Evolutionary conservation across 2,113 vertebrate genomes (phyloP), one percentile per base, ranked within the genome.

Genomic region (Phylloscopus whistleri): DNA sequence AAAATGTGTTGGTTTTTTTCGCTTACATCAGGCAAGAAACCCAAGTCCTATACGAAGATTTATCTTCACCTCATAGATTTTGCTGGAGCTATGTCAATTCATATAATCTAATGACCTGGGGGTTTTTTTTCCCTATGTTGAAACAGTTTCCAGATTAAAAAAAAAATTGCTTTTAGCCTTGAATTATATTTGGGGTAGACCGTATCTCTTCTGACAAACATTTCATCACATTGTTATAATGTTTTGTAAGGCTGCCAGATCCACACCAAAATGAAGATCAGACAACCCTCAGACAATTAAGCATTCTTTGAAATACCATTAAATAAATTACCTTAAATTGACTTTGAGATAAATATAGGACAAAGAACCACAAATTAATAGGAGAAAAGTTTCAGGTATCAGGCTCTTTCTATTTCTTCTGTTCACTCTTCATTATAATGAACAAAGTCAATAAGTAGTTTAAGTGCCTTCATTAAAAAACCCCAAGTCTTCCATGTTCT

Each of bases 241-340:
- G 33, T 89, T 95, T 93, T 84, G 69, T 73, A 91, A 83, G n/a
- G 37, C 62, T 93, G 94, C 87, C 94, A 96, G 73, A 81, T 75
- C 44, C 33, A 89, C 60, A 84, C 10, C 2, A 8, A 96, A 56
- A 82, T 79, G 81, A 84, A 89, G 80, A 93, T 73, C 89, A 96
- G 74, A 90, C 53, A 91, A 51, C 31, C 10, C 48, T 59, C 72
- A 84, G 35, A 94, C 56, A 96, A 95, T 91, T 87, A 84, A 62
- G 75, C 27, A 59, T 87, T 94, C 75, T 94, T 89, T 94, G 62
- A 87, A 94, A 95, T 73, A 87, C 31, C 28, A 94, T 88, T 94
- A 95, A 96, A 92, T 90, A 96, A 81, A 93, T 90, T 95, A 93
- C 77, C 78, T 95, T 83, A 91, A 96, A 95, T 77, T 94, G 80